Percentiles rank a stretch among this genome's conserved stretches.
phyloP scores from a whole-genome alignment of 2,888 invertebrate species.

The Clitarchus hookeri region DNA sequence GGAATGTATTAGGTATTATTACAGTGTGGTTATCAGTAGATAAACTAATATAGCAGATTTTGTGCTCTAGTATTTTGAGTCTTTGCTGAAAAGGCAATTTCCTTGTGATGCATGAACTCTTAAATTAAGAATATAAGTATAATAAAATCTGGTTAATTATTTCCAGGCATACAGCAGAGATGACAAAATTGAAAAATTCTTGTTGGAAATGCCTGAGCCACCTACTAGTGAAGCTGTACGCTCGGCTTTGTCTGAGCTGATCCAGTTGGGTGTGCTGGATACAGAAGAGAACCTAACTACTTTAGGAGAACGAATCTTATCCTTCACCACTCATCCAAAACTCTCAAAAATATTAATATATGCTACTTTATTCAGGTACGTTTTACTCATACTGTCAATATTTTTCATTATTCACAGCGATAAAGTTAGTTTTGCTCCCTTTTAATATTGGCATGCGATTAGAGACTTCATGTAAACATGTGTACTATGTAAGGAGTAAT shows the following conservation, averaged over 20 bases:
- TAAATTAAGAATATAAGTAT: no score
- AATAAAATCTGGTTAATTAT: no score
- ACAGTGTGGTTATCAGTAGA: no score
- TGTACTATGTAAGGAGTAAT: no score
- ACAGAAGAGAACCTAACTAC: conserved; percentile 64
- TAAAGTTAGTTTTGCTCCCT: not conserved
- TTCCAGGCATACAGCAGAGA: conserved; percentile 31
- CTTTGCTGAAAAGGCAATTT: no score
- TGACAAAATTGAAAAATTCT: conserved; percentile 61
- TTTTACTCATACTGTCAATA: not conserved
- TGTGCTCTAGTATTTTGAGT: no score
- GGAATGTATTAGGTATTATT: no score
- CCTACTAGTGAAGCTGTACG: conserved; percentile 60
- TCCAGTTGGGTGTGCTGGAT: conserved; percentile 62
- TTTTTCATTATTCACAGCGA: not conserved
- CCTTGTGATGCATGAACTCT: no score
- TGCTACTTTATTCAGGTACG: conserved; percentile 58
- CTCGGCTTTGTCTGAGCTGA: conserved; percentile 64
- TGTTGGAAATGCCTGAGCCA: conserved; percentile 65
- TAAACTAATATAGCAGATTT: no score
- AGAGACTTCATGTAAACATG: no score
- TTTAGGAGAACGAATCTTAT: conserved; percentile 61
- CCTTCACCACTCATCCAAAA: conserved; percentile 65
- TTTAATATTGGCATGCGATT: not conserved
- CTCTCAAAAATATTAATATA: conserved; percentile 65